phyloP scores from a whole-genome alignment of 2,888 invertebrate species.

The Leptopilina myrica region DNA sequence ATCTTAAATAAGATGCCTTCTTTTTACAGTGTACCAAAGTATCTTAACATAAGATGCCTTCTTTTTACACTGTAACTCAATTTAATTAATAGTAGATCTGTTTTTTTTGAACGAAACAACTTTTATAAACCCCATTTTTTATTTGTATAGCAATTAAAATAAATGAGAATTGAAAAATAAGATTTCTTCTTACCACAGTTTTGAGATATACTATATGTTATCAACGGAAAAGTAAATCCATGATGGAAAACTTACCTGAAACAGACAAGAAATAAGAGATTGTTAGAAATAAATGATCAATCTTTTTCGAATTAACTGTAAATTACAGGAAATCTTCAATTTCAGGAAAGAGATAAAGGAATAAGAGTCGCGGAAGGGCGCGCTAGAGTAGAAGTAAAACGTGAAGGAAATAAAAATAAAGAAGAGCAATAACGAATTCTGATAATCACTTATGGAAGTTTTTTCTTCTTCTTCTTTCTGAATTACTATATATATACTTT shows the following conservation, averaged over 20 bases:
- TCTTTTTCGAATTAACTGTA: not conserved
- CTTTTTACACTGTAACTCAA: too few species aligned
- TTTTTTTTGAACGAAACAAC: too few species aligned
- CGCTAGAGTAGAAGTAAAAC: not conserved
- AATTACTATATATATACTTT: not conserved
- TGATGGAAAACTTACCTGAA: conserved; percentile 19
- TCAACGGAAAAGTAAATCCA: not conserved
- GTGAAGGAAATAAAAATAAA: not conserved
- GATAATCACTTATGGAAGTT: not conserved
- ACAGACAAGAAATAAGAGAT: not conserved
- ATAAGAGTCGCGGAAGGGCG: not conserved
- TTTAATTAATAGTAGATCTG: too few species aligned
- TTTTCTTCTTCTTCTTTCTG: not conserved
- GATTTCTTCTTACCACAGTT: not conserved
- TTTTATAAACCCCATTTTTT: too few species aligned
- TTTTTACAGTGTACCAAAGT: too few species aligned
- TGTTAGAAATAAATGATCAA: not conserved
- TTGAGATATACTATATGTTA: too few species aligned
- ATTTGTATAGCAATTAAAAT: too few species aligned
- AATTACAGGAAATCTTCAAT: conserved; percentile 13
- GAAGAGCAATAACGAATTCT: conserved; percentile 6
- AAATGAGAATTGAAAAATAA: too few species aligned
- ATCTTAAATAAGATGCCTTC: too few species aligned
- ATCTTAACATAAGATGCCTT: too few species aligned
- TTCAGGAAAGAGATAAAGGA: not conserved